Conservation (phyloP, 2,888 invertebrate species). For the Troides aeacus region DNA sequence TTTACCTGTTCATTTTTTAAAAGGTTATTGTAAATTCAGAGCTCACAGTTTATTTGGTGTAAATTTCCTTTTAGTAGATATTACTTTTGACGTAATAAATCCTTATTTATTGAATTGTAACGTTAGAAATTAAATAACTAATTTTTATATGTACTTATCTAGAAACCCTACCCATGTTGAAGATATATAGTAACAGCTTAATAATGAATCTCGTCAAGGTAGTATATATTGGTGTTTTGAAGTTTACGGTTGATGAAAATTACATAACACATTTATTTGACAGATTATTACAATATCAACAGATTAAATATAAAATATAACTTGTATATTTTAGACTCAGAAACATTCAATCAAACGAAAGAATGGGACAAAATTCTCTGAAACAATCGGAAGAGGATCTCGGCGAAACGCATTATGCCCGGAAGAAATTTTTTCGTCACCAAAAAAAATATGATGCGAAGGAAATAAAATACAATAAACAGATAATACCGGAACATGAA, state of each 20-base stretch:
- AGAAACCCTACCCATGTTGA: too few species aligned
- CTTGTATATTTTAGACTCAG: constrained; percentile 52
- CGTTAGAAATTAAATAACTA: too few species aligned
- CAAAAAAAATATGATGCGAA: constrained; percentile 54
- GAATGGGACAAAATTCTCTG: constrained; percentile 48
- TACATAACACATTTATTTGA: too few species aligned
- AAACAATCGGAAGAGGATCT: constrained; percentile 44
- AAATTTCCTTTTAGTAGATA: background rate
- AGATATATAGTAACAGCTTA: too few species aligned
- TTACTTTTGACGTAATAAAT: too few species aligned
- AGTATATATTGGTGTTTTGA: too few species aligned
- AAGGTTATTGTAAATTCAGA: too few species aligned
- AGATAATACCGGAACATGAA: constrained; percentile 79
- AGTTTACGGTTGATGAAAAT: too few species aligned
- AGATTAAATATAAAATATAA: background rate
- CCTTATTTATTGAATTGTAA: too few species aligned
- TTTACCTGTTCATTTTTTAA: background rate
- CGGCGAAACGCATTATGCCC: constrained; percentile 42
- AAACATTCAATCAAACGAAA: constrained; percentile 64
- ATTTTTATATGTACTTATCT: too few species aligned
- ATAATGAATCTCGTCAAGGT: too few species aligned
- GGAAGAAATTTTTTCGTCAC: constrained; percentile 71
- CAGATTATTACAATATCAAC: too few species aligned
- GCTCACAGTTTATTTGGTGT: background rate
- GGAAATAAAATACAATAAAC: constrained; percentile 43